Evolutionary conservation across 2,113 vertebrate genomes (phyloP).

Genomic region (Myanophis thanlyinensis): DNA sequence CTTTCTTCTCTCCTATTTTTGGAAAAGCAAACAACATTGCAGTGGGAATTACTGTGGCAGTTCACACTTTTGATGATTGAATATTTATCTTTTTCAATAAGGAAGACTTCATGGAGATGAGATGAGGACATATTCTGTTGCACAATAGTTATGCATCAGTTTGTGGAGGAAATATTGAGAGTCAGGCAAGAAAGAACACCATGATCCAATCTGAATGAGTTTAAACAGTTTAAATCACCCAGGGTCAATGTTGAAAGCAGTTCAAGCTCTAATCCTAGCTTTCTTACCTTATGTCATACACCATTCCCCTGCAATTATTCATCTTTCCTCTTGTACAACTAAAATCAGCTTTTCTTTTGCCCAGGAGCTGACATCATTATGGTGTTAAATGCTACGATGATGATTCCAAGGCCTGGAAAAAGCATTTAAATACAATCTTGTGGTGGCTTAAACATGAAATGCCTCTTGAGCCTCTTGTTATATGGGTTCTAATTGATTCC

Average conservation of each 20-base stretch:
- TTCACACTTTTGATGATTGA: not conserved
- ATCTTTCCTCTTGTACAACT: conserved; percentile 64
- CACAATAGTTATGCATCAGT: not conserved
- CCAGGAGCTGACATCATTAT: conserved; percentile 69
- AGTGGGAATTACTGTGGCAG: not conserved
- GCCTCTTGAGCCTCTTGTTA: conserved; percentile 7
- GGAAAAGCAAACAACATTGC: not conserved
- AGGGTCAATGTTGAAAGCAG: conserved; percentile 52
- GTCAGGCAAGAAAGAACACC: not conserved
- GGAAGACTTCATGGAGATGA: not conserved
- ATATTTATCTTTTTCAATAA: not conserved
- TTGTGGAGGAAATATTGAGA: not conserved
- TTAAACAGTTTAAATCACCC: conserved; percentile 34
- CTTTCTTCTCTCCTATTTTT: not conserved
- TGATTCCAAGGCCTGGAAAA: conserved; percentile 64
- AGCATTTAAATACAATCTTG: conserved; percentile 50
- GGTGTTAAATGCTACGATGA: conserved; percentile 66
- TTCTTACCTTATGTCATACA: conserved; percentile 35
- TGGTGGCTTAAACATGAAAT: conserved; percentile 39
- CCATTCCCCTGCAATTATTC: conserved; percentile 64
- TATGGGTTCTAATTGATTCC: not conserved
- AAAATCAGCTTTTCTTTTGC: conserved; percentile 51
- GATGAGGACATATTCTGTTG: not conserved
- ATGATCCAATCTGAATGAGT: not conserved
- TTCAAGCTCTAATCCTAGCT: conserved; percentile 2